Evolutionary conservation across 2,113 vertebrate species (phyloP), one percentile per base, ranked within the genome.

Genomic region (Zosterops lateralis): DNA sequence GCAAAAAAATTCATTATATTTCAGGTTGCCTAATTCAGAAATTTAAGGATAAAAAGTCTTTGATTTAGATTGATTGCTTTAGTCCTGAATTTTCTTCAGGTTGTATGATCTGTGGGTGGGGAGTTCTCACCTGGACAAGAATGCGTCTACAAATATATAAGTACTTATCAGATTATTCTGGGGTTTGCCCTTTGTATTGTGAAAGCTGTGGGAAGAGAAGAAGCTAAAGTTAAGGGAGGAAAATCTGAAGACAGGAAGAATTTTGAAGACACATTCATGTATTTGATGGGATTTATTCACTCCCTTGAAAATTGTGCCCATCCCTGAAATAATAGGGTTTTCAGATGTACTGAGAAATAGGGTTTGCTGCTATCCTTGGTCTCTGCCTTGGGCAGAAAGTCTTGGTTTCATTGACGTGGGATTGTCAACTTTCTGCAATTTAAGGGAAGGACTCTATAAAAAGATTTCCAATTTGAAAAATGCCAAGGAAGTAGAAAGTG

Each of bases 381-480:
- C 32, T 73, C 44, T 76, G 78, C 17, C 22, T 84, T 90, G 84
- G 51, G 18, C 36, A 85, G 47, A 89, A 95, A 72, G 21, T 73
- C 31, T 56, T 85, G 29, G 25, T 77, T 89, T 84, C 65, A 20
- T 12, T 78, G 67, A 51, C 32, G 47, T 32, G 17, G 48, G 53
- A 67, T 58, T 76, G 13, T 47, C 28, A 71, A 53, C 58, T 83
- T 91, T 48, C 31, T 72, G 31, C 51, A 82, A 2, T 73, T 89
- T 70, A 53, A 85, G n/a, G 22, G 25, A 87, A 65, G 4, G 32
- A 4, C 51, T 68, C 48, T 87, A 51, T 66, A 47, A 87, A 89
- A 91, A 92, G 54, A 77, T 68, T 82, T 91, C 47, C 47, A 58
- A 51, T 60, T 36, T 83, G 51, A 82, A 95, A 91, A 91, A 91